Base-by-base conservation (phyloP, 2,888 invertebrate species). In the Drosophila yooni region DNA sequence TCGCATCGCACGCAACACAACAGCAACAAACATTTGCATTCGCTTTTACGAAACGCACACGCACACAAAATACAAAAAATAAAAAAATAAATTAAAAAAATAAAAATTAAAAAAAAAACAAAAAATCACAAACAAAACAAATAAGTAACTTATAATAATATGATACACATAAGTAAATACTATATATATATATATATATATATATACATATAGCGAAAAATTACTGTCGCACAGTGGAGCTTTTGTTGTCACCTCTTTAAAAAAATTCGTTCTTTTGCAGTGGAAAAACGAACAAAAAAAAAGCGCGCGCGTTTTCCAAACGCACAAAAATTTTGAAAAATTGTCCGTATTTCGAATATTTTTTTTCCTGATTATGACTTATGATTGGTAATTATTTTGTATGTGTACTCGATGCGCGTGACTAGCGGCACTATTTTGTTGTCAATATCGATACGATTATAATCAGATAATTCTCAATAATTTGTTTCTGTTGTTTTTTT, bases 261-360 rank as follows among this genome's bases (percentile, higher is more conserved):
- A 58, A 34, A 54, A 52, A 52, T 61, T 54, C 36, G 33, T 64
- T 40, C 46, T 70, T 64, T 74, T 56, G 46, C 62, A 68, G 61
- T 33, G 51, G 59, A 65, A 68, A 46, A 60, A 40, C 63, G 48
- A 61, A 51, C 10, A 31, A 63, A 67, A 71, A 36, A 67, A 69
- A 71, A 57, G 56, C 75, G 76, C 88, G 86, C 86, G 84, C 79
- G 82, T 76, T 84, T 82, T 76, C 21, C 31, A 58, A 66, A 70
- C 64, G 54, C 73, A 65, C 63, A 34, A 33, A 54, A 72, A 61
- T 68, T 58, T 54, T 64, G 53, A 63, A 27, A 38, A 54, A 25
- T 57, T 56, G 25, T 54, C 40, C 46, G 60, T 58, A 33, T 51
- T 31, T 50, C n/a, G 40, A 40, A 56, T 46, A 46, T 31, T 7